phyloP scores from a whole-genome alignment of 2,797 vertebrate species.

The Syngnathus rostellatus region DNA sequence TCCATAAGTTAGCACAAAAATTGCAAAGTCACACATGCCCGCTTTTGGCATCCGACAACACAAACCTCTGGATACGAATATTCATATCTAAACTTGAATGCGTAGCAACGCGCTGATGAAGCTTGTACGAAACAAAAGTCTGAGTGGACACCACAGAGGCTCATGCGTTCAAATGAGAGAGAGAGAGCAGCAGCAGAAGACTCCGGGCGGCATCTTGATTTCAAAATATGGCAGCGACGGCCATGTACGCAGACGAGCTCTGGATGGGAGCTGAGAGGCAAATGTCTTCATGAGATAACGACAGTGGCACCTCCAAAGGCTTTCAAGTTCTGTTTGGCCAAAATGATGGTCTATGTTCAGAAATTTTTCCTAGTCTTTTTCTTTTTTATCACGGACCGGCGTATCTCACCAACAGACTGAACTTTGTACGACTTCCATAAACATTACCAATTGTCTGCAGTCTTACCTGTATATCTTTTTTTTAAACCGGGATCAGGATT shows the following conservation, averaged over 20 bases:
- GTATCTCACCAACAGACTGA: too few species aligned
- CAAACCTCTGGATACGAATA: neutral
- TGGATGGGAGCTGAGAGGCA: neutral
- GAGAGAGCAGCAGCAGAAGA: slow-evolving; percentile 29
- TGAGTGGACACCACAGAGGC: slow-evolving; percentile 11
- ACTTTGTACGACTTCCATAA: too few species aligned
- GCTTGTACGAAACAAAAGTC: neutral
- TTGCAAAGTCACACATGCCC: slow-evolving; percentile 40
- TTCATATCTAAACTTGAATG: neutral
- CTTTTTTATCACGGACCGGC: too few species aligned
- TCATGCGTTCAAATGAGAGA: slow-evolving; percentile 52
- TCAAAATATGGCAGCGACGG: slow-evolving; percentile 18
- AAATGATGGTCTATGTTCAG: neutral
- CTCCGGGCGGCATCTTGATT: slow-evolving; percentile 23
- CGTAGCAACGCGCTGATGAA: slow-evolving; percentile 1
- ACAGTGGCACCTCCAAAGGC: neutral
- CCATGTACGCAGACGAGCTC: slow-evolving; percentile 21
- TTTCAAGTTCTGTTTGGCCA: neutral
- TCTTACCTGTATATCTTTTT: too few species aligned
- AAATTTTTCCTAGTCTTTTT: neutral
- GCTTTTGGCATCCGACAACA: slow-evolving; percentile 8
- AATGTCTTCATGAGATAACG: neutral
- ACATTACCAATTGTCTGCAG: neutral
- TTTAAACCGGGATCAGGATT: too few species aligned
- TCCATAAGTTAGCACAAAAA: slow-evolving; percentile 33